phyloP scores from a whole-genome alignment of 2,888 invertebrate species.

The Cyclophora albipunctata region DNA sequence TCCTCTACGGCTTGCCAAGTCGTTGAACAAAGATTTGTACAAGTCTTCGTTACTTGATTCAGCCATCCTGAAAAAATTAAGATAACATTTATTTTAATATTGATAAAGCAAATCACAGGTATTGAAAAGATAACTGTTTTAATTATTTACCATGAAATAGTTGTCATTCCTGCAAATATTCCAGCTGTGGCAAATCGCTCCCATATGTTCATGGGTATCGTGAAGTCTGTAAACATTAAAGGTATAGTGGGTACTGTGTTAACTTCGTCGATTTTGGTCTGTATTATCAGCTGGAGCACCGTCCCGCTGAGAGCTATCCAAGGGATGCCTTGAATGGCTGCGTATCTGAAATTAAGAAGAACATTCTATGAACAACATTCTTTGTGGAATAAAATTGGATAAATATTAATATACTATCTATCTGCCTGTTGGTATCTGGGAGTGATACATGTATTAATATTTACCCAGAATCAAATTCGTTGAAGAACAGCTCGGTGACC shows the following conservation, averaged over 20 bases:
- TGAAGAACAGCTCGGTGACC: background rate
- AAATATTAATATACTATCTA: no score
- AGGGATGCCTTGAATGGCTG: background rate
- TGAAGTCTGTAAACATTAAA: background rate
- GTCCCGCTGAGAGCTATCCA: background rate
- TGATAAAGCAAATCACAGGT: no score
- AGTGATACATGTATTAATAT: background rate
- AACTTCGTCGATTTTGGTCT: background rate
- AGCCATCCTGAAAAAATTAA: no score
- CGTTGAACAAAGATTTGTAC: no score
- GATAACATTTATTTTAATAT: no score
- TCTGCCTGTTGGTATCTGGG: no score
- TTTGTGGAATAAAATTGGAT: no score
- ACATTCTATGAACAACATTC: no score
- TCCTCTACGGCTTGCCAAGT: no score
- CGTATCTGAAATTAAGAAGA: background rate
- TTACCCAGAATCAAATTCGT: background rate
- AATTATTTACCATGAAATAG: no score
- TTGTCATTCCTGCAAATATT: background rate
- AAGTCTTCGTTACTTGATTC: no score
- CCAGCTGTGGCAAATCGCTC: background rate
- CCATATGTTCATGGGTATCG: background rate
- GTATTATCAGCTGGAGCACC: background rate
- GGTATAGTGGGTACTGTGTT: background rate
- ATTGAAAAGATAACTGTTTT: no score